These are phyloP conservation scores for Rhinopomastus cyanomelas DNA, from an alignment of 2,113 vertebrate species.

Conservation along the genomic window DNA sequence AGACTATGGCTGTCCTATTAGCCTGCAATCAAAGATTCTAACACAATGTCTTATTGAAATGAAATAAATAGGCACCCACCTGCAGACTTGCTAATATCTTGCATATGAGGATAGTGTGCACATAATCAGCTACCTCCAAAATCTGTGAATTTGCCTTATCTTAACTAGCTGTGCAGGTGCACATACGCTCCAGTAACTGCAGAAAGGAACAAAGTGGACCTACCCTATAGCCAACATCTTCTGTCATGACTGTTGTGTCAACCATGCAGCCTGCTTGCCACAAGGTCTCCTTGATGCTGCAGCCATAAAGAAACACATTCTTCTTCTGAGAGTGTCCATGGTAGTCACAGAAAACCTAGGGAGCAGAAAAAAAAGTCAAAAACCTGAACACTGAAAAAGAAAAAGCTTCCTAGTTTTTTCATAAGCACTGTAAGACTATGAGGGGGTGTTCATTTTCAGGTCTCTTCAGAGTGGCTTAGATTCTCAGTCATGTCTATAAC, in stretches of 20 bases:
- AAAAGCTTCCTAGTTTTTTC: neutral
- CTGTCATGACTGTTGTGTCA: constrained; percentile 73
- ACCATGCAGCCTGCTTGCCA: constrained; percentile 84
- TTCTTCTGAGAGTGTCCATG: constrained; percentile 94
- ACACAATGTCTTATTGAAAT: neutral
- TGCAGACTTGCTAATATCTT: neutral
- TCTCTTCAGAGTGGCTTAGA: neutral
- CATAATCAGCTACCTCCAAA: neutral
- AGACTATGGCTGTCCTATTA: neutral
- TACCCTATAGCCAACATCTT: constrained; percentile 89
- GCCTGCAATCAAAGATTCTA: neutral
- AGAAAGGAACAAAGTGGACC: neutral
- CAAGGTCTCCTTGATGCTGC: constrained; percentile 90
- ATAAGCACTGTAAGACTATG: neutral
- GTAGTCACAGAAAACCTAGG: constrained; percentile 93
- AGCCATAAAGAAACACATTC: constrained; percentile 92
- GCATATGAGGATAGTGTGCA: neutral
- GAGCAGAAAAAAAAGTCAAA: neutral
- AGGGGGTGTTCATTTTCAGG: neutral
- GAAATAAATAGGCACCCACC: neutral
- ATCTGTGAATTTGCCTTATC: neutral
- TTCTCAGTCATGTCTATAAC: neutral
- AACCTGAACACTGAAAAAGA: neutral
- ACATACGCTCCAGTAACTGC: accelerated
- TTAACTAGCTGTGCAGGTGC: accelerated